Conservation (phyloP, 2,888 invertebrate genomes). For the Rhimphoctona megacephalus region DNA sequence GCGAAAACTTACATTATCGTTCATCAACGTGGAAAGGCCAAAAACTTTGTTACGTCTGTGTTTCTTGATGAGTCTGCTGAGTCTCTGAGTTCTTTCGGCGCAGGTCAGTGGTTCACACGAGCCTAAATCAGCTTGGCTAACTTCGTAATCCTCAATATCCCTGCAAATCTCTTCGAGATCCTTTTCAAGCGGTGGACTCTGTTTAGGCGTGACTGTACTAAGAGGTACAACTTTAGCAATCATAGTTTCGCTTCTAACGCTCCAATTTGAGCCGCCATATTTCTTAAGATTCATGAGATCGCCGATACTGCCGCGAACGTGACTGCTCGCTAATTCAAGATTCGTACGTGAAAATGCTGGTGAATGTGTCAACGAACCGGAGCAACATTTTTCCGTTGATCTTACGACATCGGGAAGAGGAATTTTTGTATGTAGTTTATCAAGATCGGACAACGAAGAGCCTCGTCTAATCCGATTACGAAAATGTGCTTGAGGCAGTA, state of each 20-base stretch:
- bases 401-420: constrained; percentile 86
- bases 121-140: constrained; percentile 69
- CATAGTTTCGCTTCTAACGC: constrained; percentile 90
- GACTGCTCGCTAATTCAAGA: constrained; percentile 78
- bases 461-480: constrained; percentile 88
- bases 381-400: constrained; percentile 84
- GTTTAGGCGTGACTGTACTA: constrained; percentile 89
- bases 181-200: constrained; percentile 85
- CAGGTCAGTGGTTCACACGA: constrained; percentile 87
- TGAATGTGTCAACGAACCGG: constrained; percentile 86
- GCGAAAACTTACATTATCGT: constrained; percentile 68
- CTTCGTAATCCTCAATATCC: constrained; percentile 69
- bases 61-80: constrained; percentile 89
- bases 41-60: constrained; percentile 86
- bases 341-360: constrained; percentile 86
- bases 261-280: constrained; percentile 90
- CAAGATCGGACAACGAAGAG: constrained; percentile 91
- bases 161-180: constrained; percentile 64
- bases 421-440: constrained; percentile 86
- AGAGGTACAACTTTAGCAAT: constrained; percentile 91
- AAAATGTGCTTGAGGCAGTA: constrained; percentile 53
- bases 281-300: constrained; percentile 92
- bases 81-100: constrained; percentile 89
- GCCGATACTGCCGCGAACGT: constrained; percentile 88
- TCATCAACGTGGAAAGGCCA: constrained; percentile 70